Base-by-base conservation (phyloP, 2,113 vertebrate species). In the Corythornis cristatus region DNA sequence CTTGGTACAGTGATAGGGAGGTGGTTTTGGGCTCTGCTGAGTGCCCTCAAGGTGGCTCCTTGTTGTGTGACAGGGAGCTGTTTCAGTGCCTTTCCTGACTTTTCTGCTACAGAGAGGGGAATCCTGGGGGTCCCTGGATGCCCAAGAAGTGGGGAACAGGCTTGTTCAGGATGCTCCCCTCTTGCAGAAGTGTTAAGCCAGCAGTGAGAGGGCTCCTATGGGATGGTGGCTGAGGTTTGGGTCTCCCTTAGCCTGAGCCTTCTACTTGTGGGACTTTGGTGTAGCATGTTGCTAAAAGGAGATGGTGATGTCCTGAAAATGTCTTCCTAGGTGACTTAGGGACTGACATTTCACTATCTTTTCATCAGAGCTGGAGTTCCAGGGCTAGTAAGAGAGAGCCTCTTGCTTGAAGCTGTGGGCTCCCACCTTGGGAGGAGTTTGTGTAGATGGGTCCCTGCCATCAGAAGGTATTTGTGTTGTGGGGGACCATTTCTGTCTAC, bases 41-140 rank as follows among this genome's bases (percentile, higher is more conserved):
- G n/a, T 13, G 2, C 2, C 12, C 18, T 33, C 1, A 0, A 18
- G 20, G 12, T 51, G 15, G 3, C 33, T 65, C 12, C 17, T n/a
- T 57, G 18, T 58, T 50, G 19, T 25, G 29, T 15, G 40, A 60
- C 2, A 9, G 12, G 12, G 48, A 50, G 18, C 10, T 33, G 45
- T 37, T 0, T 3, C 42, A 8, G 19, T 43, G 42, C 6, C n/a
- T 90, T 20, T 46, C n/a, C 42, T 81, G 35, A 8, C 40, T 82
- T 46, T 26, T 37, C 8, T 6, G 7, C 37, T 5, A 4, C 12
- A n/a, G 40, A 37, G 23, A 29, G 28, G 6, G 8, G 65, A 67
- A 37, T 68, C 23, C 58, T 45, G 33, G 6, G 5, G 76, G 40
- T 29, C 42, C 8, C 19, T 31, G 43, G 7, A 4, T 56, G 53